Percentiles rank a stretch among this genome's conserved stretches.
These are phyloP conservation scores for Pollimyrus isidori DNA, from an alignment of 2,113 vertebrate species.

Conservation along the genomic window DNA sequence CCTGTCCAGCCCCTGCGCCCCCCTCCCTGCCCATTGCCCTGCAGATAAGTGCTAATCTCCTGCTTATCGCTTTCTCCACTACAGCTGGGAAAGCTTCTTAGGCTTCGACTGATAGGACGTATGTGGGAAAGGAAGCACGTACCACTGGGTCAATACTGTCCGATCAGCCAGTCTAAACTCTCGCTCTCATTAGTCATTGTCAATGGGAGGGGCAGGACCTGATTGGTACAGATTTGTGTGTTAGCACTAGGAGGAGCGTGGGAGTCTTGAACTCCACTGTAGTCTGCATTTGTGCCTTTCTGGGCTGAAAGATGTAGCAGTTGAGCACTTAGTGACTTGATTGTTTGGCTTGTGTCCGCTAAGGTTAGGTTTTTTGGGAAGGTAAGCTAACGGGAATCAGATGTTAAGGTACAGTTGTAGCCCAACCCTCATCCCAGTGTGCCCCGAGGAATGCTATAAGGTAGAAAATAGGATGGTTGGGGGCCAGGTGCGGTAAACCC, in stretches of 20 bases:
- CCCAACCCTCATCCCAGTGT: not conserved
- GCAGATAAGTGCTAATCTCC: constrained; percentile 38
- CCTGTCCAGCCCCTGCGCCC: not conserved
- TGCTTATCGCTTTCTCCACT: constrained; percentile 30
- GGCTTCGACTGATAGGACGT: constrained; percentile 42
- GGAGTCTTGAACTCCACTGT: not conserved
- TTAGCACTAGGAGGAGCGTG: not conserved
- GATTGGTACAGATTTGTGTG: not conserved
- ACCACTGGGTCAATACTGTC: constrained; percentile 15
- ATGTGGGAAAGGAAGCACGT: constrained; percentile 39
- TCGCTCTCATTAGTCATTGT: constrained; percentile 8
- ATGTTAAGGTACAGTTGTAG: not conserved
- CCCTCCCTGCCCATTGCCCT: constrained; percentile 26
- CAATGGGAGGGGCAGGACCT: not conserved
- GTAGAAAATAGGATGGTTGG: not conserved
- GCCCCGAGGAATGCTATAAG: not conserved
- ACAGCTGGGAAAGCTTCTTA: constrained; percentile 38
- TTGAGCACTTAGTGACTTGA: not conserved
- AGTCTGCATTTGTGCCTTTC: not conserved
- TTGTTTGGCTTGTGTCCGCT: not conserved
- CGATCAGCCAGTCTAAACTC: constrained; percentile 26
- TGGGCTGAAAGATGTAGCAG: not conserved
- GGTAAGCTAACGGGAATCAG: not conserved
- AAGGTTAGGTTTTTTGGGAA: not conserved
- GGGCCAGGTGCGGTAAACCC: not conserved